Conservation (phyloP, 2,797 vertebrate species). For the Enteromius trimaculatus region DNA sequence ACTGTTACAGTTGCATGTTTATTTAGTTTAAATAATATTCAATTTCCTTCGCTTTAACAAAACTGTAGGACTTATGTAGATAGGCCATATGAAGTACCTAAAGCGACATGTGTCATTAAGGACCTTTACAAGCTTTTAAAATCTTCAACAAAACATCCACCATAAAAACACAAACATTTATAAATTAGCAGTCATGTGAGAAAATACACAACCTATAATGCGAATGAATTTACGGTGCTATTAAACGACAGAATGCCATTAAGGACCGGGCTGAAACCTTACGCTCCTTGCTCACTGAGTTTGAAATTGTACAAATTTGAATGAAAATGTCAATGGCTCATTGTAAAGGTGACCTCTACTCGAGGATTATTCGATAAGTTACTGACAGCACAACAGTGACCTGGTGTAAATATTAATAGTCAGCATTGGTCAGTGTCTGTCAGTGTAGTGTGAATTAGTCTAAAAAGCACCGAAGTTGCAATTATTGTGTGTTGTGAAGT, state of each 20-base stretch:
- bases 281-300: too few relatives aligned
- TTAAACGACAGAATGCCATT: not conserved
- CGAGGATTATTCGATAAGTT: not conserved
- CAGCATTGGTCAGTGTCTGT: too few relatives aligned
- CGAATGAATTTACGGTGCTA: not conserved
- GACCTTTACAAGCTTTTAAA: not conserved
- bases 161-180: not conserved
- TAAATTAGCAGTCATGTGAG: not conserved
- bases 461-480: too few relatives aligned
- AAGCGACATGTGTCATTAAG: not conserved
- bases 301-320: too few relatives aligned
- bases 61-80: not conserved
- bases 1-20: not conserved
- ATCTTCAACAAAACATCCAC: not conserved
- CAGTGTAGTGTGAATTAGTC: too few relatives aligned
- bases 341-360: not conserved
- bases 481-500: too few relatives aligned
- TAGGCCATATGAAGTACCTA: not conserved
- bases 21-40: not conserved
- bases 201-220: not conserved
- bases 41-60: not conserved
- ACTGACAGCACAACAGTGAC: not conserved
- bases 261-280: not conserved
- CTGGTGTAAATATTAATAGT: too few relatives aligned
- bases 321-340: too few relatives aligned